Base-by-base conservation (phyloP, 2,797 vertebrate genomes). In the Gorsachius magnificus region DNA sequence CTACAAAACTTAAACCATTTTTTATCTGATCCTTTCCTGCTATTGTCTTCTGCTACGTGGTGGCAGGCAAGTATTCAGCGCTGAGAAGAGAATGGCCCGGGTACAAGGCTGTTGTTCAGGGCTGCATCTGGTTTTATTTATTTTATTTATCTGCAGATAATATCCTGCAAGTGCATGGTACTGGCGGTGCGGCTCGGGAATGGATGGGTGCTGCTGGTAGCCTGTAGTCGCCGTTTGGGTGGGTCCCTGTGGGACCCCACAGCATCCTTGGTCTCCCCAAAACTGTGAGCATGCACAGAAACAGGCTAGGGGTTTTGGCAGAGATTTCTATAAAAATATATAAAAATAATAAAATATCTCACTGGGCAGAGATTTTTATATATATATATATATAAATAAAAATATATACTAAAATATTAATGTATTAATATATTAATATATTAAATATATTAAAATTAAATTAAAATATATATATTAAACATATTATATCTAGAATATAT, bases 61-160 rank as follows among this genome's bases (percentile, higher is more conserved):
- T 77, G 61, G 64, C 72, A 91, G 83, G 16, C 11, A 15, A 63
- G 24, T 38, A 20, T 70, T 69, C 33, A 14, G 58, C 0, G 3
- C 25, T 0, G 6, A 29, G 63, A 25, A 24, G 43, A 22, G 25
- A 61, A 57, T 0, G 8, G 45, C 58, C 19, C 6, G 0, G 6
- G 46, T 26, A 2, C 18, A 11, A 35, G 31, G 58, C 76, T 78
- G 64, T 28, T 2, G 5, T 43, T 83, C 20, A 28, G 51, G 48
- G 58, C 58, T 45, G 48, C 29, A 12, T 25, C 84, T 75, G 66
- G 51, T 46, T 78, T 86, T 41, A 43, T 43, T 43, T 43, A 43
- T 43, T 43, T 43, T 43, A 43, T 43, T 43, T 64, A 76, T 74
- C 16, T 41, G 75, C n/a, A 11, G 60, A 43, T 48, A 20, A 22